Conservation (phyloP, 2,888 invertebrate species). For the Bugula neritina region DNA sequence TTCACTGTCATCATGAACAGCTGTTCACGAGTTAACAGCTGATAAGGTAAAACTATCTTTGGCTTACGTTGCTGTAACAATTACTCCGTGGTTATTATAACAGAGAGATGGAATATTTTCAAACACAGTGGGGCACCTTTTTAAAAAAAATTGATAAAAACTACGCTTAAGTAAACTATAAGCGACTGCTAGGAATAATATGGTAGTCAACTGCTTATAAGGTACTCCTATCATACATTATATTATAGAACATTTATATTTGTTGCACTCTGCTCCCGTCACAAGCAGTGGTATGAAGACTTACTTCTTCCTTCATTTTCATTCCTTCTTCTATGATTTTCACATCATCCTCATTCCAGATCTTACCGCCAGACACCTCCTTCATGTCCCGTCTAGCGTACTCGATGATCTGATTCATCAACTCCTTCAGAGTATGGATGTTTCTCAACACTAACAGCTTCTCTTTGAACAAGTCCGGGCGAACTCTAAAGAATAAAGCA, state of each 20-base stretch:
- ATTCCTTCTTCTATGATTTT: conserved; percentile 31
- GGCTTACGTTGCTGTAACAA: conserved; percentile 19
- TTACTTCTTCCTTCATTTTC: conserved; percentile 30
- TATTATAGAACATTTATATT: too few relatives aligned
- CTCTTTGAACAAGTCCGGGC: conserved; percentile 46
- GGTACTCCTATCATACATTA: too few relatives aligned
- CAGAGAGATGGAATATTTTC: too few relatives aligned
- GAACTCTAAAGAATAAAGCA: conserved; percentile 31
- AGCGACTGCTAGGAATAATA: too few relatives aligned
- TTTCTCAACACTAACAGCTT: conserved; percentile 39
- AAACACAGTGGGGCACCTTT: too few relatives aligned
- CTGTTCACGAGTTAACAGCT: conserved; percentile 18
- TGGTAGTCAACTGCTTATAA: too few relatives aligned
- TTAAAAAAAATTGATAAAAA: too few relatives aligned
- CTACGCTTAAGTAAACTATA: too few relatives aligned
- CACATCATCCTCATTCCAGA: conserved; percentile 32
- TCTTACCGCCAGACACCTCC: conserved; percentile 22
- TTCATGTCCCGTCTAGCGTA: conserved; percentile 27
- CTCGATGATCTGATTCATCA: conserved; percentile 27
- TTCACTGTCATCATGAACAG: conserved; percentile 24
- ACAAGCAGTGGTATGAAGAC: too few relatives aligned
- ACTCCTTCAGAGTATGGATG: conserved; percentile 19
- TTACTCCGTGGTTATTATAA: too few relatives aligned
- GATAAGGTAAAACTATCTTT: conserved; percentile 11
- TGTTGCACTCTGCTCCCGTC: too few relatives aligned